phyloP scores from a whole-genome alignment of 2,797 vertebrate genomes.

The Octomys mimax region DNA sequence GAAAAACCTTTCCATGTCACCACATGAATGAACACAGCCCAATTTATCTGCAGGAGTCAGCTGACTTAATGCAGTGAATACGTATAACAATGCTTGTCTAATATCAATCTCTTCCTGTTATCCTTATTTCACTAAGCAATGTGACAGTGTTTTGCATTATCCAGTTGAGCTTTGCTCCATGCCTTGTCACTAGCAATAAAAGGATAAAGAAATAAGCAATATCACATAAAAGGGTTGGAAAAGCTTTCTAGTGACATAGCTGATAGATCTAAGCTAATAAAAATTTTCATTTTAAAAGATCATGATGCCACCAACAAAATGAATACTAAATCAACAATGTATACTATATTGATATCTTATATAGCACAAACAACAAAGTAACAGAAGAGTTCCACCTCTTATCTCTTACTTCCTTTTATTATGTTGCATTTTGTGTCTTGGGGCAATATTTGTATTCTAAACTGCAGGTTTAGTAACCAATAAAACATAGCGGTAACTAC shows the following conservation, averaged over 20 bases:
- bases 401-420: conserved; percentile 57
- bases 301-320: conserved; percentile 45
- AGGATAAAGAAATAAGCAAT: conserved; percentile 67
- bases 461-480: conserved; percentile 26
- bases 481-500: conserved; percentile 17
- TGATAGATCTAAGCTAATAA: conserved; percentile 57
- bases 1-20: conserved; percentile 13
- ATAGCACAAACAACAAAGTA: neutral
- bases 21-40: neutral
- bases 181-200: conserved; percentile 53
- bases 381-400: neutral
- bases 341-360: neutral
- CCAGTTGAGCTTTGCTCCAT: conserved; percentile 13
- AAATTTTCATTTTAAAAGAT: conserved; percentile 65
- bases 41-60: neutral
- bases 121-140: neutral
- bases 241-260: conserved; percentile 21
- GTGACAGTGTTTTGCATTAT: neutral
- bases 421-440: conserved; percentile 41
- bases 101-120: neutral
- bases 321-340: conserved; percentile 54
- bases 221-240: conserved; percentile 62
- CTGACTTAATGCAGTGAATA: neutral
- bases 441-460: conserved; percentile 35
- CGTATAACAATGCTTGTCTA: neutral